Conservation (phyloP, 2,797 vertebrate species). For the Notoglanidium macrostoma region DNA sequence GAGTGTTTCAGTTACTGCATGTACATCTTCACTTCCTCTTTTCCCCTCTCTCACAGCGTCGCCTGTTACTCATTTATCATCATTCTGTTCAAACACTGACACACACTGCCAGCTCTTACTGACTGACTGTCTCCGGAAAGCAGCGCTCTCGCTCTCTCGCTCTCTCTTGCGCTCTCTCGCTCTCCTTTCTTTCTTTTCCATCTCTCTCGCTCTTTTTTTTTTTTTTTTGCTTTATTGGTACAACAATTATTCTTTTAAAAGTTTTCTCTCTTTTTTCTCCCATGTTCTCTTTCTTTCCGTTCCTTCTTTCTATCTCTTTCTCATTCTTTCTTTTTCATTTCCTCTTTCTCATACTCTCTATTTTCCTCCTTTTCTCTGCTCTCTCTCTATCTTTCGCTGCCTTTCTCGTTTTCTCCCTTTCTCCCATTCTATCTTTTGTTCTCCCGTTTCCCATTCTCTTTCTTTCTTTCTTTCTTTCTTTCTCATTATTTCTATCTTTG, state of each 20-base stretch:
- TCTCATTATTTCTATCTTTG: neutral
- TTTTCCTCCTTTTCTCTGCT: neutral
- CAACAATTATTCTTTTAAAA: no score
- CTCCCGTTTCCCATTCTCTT: neutral
- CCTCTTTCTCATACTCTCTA: neutral
- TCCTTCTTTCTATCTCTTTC: neutral
- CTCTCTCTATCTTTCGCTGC: neutral
- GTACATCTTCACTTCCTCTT: conserved; percentile 26
- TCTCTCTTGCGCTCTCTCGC: neutral
- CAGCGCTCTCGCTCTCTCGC: neutral
- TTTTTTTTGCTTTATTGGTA: neutral
- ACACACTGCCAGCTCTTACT: neutral
- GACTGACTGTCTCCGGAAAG: neutral
- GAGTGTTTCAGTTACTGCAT: neutral
- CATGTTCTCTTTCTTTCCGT: neutral
- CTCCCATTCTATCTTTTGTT: neutral
- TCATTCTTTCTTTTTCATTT: neutral
- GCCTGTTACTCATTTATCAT: neutral
- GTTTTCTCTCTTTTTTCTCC: neutral
- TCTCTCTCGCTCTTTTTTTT: no score
- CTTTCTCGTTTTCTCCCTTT: neutral
- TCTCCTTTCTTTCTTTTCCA: neutral
- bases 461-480: neutral
- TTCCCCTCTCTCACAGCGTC: neutral
- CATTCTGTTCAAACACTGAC: neutral